Conservation (phyloP, 2,797 vertebrate species). For the Scolopax rusticola region DNA sequence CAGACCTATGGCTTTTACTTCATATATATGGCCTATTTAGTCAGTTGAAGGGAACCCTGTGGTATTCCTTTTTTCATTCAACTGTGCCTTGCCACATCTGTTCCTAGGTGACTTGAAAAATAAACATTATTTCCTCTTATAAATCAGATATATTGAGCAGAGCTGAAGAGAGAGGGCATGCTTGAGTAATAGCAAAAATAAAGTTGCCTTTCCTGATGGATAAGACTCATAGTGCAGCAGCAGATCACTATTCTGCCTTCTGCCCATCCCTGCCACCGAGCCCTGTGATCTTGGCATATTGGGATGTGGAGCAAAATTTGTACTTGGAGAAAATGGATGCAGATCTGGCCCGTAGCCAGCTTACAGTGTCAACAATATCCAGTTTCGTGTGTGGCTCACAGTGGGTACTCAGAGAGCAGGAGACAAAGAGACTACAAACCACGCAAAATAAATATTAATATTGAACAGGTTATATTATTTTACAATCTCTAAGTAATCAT, state of each 20-base stretch:
- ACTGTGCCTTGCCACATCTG: not conserved
- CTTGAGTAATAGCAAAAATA: not conserved
- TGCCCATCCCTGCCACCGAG: not conserved
- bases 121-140: not conserved
- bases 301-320: not conserved
- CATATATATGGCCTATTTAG: not conserved
- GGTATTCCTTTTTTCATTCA: not conserved
- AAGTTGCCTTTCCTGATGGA: not conserved
- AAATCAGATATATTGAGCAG: not conserved
- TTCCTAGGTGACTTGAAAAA: not conserved
- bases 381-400: not conserved
- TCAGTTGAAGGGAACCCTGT: not conserved
- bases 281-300: not conserved
- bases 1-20: not conserved
- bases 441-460: slow-evolving; percentile 33
- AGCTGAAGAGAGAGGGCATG: not conserved
- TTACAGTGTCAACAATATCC: not conserved
- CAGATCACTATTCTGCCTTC: not conserved
- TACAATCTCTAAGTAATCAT: not conserved
- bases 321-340: not conserved
- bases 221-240: not conserved
- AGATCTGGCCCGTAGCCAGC: not conserved
- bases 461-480: not conserved
- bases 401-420: not conserved
- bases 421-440: not conserved